Percentiles rank a stretch among this genome's conserved stretches.
phyloP scores from a whole-genome alignment of 2,888 invertebrate species.

The Dione juno region DNA sequence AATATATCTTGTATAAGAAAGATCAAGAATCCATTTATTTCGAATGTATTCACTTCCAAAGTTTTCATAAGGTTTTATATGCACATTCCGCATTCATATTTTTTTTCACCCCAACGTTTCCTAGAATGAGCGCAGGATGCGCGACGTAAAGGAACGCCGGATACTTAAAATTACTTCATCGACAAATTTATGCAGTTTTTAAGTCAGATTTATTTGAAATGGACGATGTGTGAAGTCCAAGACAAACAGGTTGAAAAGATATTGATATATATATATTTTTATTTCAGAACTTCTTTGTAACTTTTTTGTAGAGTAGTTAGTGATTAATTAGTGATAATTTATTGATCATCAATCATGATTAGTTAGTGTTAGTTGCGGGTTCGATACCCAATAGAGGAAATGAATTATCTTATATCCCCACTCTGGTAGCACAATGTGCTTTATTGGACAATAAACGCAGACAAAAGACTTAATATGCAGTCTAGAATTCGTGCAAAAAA shows the following conservation, averaged over 20 bases:
- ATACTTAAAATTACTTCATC: constrained; percentile 75
- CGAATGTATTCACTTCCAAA: background rate
- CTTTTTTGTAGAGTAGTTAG: too few species aligned
- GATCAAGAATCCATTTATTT: too few species aligned
- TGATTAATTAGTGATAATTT: too few species aligned
- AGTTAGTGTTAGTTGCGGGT: too few species aligned
- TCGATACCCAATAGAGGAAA: too few species aligned
- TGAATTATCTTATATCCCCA: too few species aligned
- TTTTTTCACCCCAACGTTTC: constrained; percentile 50
- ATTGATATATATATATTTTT: background rate
- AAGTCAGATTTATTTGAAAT: constrained; percentile 74
- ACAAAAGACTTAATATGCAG: too few species aligned
- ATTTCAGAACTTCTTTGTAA: background rate
- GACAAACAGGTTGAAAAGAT: constrained; percentile 48
- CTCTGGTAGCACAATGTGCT: too few species aligned
- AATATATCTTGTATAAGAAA: too few species aligned
- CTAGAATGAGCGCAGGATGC: constrained; percentile 63
- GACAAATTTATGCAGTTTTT: constrained; percentile 81
- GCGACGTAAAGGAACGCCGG: constrained; percentile 68
- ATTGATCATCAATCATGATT: too few species aligned
- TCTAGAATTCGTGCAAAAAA: too few species aligned
- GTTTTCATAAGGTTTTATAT: constrained; percentile 13
- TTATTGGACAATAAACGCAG: too few species aligned
- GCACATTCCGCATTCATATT: constrained; percentile 40
- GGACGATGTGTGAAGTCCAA: constrained; percentile 67